Base-by-base conservation (phyloP, 2,113 vertebrate genomes). In the Corydoras sp. region DNA sequence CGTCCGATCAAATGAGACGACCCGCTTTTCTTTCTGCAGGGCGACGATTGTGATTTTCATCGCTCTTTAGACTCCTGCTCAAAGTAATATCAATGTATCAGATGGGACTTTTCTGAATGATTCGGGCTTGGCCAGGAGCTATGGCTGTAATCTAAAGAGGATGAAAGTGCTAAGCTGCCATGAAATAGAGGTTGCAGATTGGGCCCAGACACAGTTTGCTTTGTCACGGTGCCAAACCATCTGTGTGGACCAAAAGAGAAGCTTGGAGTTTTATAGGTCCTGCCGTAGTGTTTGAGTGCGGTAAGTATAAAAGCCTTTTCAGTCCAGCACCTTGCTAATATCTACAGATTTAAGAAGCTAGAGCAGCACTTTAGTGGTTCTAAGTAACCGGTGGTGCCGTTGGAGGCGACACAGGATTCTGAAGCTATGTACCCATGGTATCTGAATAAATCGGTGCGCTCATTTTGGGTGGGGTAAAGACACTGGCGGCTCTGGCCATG, bases 221-320 rank as follows among this genome's bases (percentile, higher is more conserved):
- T 88, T 88, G 87, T 90, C 87, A 84, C 75, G 43, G 76, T 81
- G 86, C 86, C 88, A 90, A 88, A 89, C 87, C 88, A 87, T 89
- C 83, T 86, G 87, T 84, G 84, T 75, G 78, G 81, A 87, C 81
- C 80, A 80, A 78, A 78, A 79, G 76, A 82, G 83, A 86, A 84
- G 76, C 76, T 72, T 76, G 79, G 85, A 75, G 71, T 72, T 80
- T 83, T 83, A 79, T 76, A 74, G 77, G 2, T 66, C 71, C 69
- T 73, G 83, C 80, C 78, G 70, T 82, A 85, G 75, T 68, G 73
- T 80, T 83, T 74, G 71, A 75, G 76, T 76, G 75, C 65, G 75
- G 70, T 70, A 67, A 79, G 80, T 65, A 71, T 73, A 64, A 66
- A 77, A 71, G 66, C 76, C 69, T 74, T 72, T 77, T 31, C 65